phyloP scores from a whole-genome alignment of 2,113 vertebrate genomes.

The Psilopsiagon aurifrons region DNA sequence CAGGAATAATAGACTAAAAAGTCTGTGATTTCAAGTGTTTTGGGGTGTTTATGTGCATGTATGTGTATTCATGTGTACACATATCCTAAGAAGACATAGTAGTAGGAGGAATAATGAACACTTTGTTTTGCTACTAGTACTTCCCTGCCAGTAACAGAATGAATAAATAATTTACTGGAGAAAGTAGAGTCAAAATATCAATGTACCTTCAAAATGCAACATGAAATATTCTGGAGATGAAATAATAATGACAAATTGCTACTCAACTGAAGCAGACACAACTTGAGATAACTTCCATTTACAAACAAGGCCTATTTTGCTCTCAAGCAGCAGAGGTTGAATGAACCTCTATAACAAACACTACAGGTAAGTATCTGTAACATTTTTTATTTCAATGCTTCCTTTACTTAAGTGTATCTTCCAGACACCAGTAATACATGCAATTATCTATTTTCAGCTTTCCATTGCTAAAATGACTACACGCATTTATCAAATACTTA shows the following conservation, averaged over 20 bases:
- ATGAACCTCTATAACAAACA: not conserved
- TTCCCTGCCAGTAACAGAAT: not conserved
- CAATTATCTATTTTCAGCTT: not conserved
- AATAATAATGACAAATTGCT: not conserved
- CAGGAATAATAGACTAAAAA: not conserved
- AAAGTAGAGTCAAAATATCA: not conserved
- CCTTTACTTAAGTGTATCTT: not conserved
- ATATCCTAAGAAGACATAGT: not conserved
- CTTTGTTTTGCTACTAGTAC: not conserved
- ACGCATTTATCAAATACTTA: slow-evolving; percentile 2
- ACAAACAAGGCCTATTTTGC: not conserved
- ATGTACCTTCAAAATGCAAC: not conserved
- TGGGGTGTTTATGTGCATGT: not conserved
- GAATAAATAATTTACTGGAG: not conserved
- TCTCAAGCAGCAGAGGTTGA: not conserved
- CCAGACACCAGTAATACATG: not conserved
- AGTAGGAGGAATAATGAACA: not conserved
- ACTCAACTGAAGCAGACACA: not conserved
- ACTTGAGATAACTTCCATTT: not conserved
- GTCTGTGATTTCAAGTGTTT: not conserved
- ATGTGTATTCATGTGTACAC: not conserved
- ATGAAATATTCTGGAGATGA: not conserved
- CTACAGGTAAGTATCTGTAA: not conserved
- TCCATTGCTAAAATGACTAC: not conserved
- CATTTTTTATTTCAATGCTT: not conserved